Evolutionary conservation across 2,888 invertebrate species (phyloP), one percentile per base, ranked within the genome.

Genomic region (Drosophila mettleri): DNA sequence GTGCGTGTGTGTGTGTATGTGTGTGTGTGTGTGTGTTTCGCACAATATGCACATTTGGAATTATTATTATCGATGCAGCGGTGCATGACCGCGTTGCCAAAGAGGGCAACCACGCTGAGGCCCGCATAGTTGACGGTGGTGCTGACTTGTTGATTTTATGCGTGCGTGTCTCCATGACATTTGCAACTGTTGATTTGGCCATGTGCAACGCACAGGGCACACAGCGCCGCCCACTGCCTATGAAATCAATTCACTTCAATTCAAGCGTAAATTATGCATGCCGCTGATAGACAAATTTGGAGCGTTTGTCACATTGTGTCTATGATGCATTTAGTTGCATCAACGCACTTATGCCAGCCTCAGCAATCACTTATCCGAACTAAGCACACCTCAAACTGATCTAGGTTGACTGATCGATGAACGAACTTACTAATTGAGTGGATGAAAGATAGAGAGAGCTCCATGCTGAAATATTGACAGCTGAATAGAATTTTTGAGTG

Each of bases 101-200:
- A 46, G 60, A 57, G 61, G 39, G 16, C 31, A 57, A 54, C 78
- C 73, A 57, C 61, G 38, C 24, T 14, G 46, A 33, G 60, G 58
- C 78, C 77, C 67, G 75, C 64, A 78, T 70, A 3, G 43, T 10
- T 27, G 43, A 27, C 53, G 9, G 34, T 51, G 74, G 38, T 59
- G 48, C 75, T 71, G 77, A 77, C 77, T 77, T 77, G 77, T 78
- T 77, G 77, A 78, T 75, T 77, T 74, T 59, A 54, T 58, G 38
- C 48, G 55, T 46, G 67, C 58, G 41, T 54, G 54, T 65, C 60
- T 51, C 59, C 41, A 52, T 65, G 49, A 58, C 64, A 78, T 61
- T 72, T 72, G 72, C 80, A 79, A 72, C 80, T 67, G 80, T 75
- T 75, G 76, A 75, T 75, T 75, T 73, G 54, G 48, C 29, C 22